Conservation (phyloP, 1,140 invertebrate genomes). For the Drosophila burlai region DNA sequence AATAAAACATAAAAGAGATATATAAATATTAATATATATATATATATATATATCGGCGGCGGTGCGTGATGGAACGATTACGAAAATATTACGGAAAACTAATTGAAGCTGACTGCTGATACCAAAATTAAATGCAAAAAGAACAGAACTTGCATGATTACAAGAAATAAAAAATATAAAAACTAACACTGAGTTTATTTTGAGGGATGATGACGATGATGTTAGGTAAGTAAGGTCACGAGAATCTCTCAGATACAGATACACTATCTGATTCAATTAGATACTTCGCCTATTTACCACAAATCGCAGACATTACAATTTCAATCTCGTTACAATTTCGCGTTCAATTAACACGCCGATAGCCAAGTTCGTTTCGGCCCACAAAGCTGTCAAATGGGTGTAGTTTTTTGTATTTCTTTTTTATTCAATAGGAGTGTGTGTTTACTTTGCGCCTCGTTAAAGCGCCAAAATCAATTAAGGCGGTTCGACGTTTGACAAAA, state of each 20-base stretch:
- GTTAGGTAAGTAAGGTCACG: background rate
- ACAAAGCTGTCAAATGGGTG: constrained; percentile 54
- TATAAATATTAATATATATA: constrained; percentile 34
- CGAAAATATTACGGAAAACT: constrained; percentile 37
- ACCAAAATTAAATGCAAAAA: constrained; percentile 67
- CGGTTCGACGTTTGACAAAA: constrained; percentile 56
- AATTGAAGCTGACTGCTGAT: constrained; percentile 46
- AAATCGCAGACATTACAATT: constrained; percentile 37
- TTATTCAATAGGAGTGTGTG: constrained; percentile 42
- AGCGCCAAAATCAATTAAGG: constrained; percentile 77
- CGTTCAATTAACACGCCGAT: constrained; percentile 66
- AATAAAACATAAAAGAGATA: constrained; percentile 22
- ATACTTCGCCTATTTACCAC: constrained; percentile 17
- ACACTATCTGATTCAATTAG: constrained; percentile 17
- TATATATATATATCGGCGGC: constrained; percentile 40
- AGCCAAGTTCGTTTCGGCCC: constrained; percentile 38
- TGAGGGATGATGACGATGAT: background rate
- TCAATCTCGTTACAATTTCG: constrained; percentile 62
- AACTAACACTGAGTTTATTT: constrained; percentile 8
- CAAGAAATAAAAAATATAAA: constrained; percentile 48
- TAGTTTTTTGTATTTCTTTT: constrained; percentile 13
- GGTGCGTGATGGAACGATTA: constrained; percentile 18
- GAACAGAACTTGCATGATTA: constrained; percentile 38
- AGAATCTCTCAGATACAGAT: constrained; percentile 1
- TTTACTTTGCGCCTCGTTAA: constrained; percentile 73